These are phyloP conservation scores for Halyomorpha halys DNA, from an alignment of 1,140 invertebrate species.

Conservation along the genomic window DNA sequence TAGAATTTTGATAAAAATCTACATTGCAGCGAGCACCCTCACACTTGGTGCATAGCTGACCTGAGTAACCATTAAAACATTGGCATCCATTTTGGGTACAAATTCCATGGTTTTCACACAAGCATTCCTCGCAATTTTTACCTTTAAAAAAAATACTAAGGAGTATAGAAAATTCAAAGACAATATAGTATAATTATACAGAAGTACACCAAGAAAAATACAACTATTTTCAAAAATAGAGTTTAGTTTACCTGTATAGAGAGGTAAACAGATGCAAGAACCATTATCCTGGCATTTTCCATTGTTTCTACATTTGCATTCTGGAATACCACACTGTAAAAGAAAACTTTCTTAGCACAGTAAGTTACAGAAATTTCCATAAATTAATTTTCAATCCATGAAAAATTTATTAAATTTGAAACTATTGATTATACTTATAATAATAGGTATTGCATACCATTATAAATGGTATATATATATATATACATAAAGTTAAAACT, in stretches of 20 bases:
- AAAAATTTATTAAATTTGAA: background rate
- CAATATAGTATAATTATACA: too few species aligned
- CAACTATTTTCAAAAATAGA: slow-evolving; percentile 38
- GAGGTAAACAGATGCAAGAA: slow-evolving; percentile 1
- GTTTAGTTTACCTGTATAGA: slow-evolving; percentile 29
- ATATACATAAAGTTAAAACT: too few species aligned
- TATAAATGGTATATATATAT: too few species aligned
- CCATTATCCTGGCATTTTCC: slow-evolving; percentile 14
- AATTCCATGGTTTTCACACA: background rate
- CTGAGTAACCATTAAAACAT: background rate
- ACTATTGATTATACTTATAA: background rate
- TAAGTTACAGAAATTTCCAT: background rate
- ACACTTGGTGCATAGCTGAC: background rate
- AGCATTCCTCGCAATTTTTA: background rate
- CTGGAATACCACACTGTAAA: background rate
- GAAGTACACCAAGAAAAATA: too few species aligned
- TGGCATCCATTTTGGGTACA: background rate
- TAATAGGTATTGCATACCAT: background rate
- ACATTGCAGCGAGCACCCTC: background rate
- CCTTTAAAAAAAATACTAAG: slow-evolving; percentile 26
- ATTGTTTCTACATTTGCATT: slow-evolving; percentile 21
- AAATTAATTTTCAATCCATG: background rate
- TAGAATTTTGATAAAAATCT: background rate
- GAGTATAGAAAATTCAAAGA: too few species aligned
- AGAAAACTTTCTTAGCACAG: background rate